phyloP scores from a whole-genome alignment of 2,113 vertebrate genomes.

The Numenius arquata region DNA sequence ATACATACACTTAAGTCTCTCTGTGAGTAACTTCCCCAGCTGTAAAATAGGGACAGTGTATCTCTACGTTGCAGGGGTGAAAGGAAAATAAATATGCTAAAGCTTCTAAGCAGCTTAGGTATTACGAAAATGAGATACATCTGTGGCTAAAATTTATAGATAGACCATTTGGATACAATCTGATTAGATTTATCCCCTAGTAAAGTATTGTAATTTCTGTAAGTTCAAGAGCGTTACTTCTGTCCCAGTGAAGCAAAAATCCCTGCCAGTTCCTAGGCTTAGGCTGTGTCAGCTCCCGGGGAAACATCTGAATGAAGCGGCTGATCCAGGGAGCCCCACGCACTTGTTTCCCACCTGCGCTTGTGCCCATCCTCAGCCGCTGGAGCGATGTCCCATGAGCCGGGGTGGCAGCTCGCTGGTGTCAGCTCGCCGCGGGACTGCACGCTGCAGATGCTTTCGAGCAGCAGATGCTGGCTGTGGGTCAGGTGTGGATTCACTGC shows the following conservation, averaged over 20 bases:
- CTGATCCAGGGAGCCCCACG: neutral
- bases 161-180: constrained; percentile 1
- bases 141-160: constrained; percentile 36
- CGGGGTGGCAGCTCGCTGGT: neutral
- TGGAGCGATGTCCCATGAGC: fast-evolving
- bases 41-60: constrained; percentile 26
- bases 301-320: neutral
- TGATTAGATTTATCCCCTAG: constrained; percentile 34
- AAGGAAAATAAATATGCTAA: constrained; percentile 55
- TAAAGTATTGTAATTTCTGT: constrained; percentile 16
- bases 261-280: neutral
- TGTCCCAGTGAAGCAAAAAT: neutral
- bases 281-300: neutral
- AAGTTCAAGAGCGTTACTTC: neutral
- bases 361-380: fast-evolving
- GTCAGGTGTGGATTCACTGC: neutral
- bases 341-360: fast-evolving
- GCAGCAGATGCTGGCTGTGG: neutral
- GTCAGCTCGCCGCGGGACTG: neutral
- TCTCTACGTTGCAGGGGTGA: neutral
- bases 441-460: neutral
- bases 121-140: constrained; percentile 62
- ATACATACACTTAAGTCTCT: neutral
- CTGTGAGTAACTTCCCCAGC: constrained; percentile 20
- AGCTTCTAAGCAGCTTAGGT: constrained; percentile 51